Base-by-base conservation (phyloP, 64 coral and sea anemone species). In the Montipora capricornis region DNA sequence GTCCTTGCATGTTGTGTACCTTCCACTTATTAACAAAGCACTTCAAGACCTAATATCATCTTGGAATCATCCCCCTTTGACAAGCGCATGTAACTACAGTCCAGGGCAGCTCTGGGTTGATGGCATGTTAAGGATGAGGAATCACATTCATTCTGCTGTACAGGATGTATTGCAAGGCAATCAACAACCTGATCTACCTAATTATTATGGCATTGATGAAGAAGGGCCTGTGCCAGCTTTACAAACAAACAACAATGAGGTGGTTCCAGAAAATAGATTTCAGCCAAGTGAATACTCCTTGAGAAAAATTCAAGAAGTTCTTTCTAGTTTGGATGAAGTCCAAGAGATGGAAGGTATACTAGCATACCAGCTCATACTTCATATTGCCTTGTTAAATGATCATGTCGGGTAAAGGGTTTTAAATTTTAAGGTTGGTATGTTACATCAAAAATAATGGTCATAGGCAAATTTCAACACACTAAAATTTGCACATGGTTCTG, bases 201-300 rank as follows among this genome's bases (percentile, higher is more conserved):
- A 90, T 6, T 80, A 90, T 90, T 69, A 90, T 90, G 89, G 89
- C 53, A 69, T 81, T 29, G 89, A 90, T 90, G 89, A 90, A 22
- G 76, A 68, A 37, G 88, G 88, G 26, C 75, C 60, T 68, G 78
- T 79, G 17, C 87, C 87, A 74, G n/a, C 4, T 74, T 74, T 74
- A 74, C 71, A 74, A 74, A 74, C 71, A 74, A 74, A 74, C 29
- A 74, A 74, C 71, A 74, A 26, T 74, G 71, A n/a, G n/a, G n/a
- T 24, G 71, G 71, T 74, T 74, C 71, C 71, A 74, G 71, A 74
- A 74, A 74, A 74, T 74, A 29, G n/a, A n/a, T 74, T 74, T 74
- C 15, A 74, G 29, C 20, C 71, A 74, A 74, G 22, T 74, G 71
- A 74, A 29, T 24, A 29, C n/a, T 74, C 71, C 71, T 74, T 74